Conservation (phyloP, 2,113 vertebrate species). For the Sigmodon hispidus region DNA sequence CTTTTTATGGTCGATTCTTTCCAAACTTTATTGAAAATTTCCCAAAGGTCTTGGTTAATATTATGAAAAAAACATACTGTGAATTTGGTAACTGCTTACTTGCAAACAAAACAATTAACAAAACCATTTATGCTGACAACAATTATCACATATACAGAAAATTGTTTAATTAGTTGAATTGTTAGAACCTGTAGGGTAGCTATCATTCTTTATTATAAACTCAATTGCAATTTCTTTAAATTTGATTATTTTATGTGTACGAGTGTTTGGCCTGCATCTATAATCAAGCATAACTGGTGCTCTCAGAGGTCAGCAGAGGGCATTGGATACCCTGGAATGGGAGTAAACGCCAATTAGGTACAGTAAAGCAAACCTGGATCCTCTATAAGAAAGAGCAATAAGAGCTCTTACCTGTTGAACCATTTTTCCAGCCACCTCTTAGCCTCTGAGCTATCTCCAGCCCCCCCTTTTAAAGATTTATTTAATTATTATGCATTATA, state of each 20-base stretch:
- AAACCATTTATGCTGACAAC: conserved; percentile 48
- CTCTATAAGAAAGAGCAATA: neutral
- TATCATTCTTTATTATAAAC: conserved; percentile 60
- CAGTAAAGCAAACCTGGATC: neutral
- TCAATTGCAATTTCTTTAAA: neutral
- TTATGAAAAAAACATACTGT: conserved; percentile 44
- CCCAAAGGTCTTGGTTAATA: conserved; percentile 72
- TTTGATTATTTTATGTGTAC: neutral
- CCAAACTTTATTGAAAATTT: conserved; percentile 68
- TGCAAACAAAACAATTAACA: conserved; percentile 76
- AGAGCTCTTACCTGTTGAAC: neutral
- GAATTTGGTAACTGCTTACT: conserved; percentile 58
- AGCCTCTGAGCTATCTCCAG: too few relatives aligned
- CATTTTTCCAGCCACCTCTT: neutral
- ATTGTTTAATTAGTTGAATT: conserved; percentile 54
- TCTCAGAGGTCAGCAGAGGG: neutral
- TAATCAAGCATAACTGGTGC: neutral
- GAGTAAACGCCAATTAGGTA: neutral
- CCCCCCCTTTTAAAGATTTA: too few relatives aligned
- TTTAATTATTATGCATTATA: too few relatives aligned
- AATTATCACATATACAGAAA: conserved; percentile 60
- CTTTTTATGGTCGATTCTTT: conserved; percentile 64
- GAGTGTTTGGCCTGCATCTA: neutral
- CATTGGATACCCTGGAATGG: neutral
- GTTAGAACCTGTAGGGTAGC: conserved; percentile 13